Percentiles rank a stretch among this genome's conserved stretches.
These are phyloP conservation scores for Momotus momota DNA, from an alignment of 2,797 vertebrate species.

Conservation along the genomic window DNA sequence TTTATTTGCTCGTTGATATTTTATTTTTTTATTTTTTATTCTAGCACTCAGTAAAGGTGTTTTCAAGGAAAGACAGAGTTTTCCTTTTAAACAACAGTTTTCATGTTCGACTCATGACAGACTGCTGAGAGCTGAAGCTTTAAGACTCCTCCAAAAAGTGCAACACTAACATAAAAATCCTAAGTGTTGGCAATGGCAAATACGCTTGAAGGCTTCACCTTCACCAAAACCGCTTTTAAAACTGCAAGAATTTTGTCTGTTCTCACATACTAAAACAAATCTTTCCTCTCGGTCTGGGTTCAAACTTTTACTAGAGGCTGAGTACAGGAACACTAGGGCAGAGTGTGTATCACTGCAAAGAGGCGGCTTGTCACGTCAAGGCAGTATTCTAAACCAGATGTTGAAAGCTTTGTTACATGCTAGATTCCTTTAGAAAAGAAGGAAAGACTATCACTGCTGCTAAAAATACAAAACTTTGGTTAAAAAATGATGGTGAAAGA, in stretches of 20 bases:
- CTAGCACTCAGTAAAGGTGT: neutral
- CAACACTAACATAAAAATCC: neutral
- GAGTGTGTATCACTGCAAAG: fast-evolving
- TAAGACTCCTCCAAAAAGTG: neutral
- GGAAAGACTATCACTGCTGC: neutral
- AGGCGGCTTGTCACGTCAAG: neutral
- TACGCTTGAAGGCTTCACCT: neutral
- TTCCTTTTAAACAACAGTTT: neutral
- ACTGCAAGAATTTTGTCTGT: neutral
- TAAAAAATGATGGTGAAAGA: neutral
- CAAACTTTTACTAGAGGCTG: neutral
- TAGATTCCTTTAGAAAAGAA: neutral
- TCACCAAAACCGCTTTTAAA: neutral
- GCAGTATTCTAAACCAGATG: neutral
- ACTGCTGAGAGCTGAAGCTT: neutral
- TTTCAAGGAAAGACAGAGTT: neutral
- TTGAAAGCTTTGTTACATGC: neutral
- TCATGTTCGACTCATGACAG: neutral
- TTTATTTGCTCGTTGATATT: neutral
- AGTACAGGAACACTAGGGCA: neutral
- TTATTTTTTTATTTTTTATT: neutral
- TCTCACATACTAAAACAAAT: neutral
- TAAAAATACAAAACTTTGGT: neutral
- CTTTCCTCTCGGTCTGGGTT: neutral
- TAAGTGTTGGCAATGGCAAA: neutral